Percentiles rank a stretch among this genome's conserved stretches.
Conservation (phyloP, 92 coral and sea anemone species). For the Phymanthus crucifer region DNA sequence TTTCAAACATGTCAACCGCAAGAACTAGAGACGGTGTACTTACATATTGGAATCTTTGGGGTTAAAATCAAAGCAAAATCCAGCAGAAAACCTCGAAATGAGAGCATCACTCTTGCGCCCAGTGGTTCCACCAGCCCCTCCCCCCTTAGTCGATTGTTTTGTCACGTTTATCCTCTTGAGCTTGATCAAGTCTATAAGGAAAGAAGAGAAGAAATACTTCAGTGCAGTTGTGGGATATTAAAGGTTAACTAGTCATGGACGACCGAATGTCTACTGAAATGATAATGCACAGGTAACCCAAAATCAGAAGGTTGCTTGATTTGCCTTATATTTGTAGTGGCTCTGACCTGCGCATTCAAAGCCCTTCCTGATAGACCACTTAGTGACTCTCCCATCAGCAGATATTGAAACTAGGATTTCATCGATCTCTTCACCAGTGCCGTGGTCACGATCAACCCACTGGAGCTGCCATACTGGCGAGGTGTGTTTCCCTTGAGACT, state of each 20-base stretch:
- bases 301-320: not conserved
- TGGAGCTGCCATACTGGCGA: slow-evolving; percentile 99
- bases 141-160: slow-evolving; percentile 63
- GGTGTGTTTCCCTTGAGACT: slow-evolving; percentile 92
- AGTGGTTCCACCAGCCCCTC: slow-evolving; percentile 43
- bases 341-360: slow-evolving; percentile 93
- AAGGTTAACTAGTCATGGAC: not conserved
- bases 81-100: slow-evolving; percentile 95
- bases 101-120: slow-evolving; percentile 86
- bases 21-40: not conserved
- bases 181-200: slow-evolving; percentile 80
- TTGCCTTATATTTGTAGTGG: not conserved
- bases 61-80: slow-evolving; percentile 95
- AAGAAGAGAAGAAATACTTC: not conserved
- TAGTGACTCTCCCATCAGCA: slow-evolving; percentile 99
- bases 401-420: slow-evolving; percentile 96
- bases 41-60: slow-evolving; percentile 73
- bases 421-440: slow-evolving; percentile 86
- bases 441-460: slow-evolving; percentile 96
- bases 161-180: slow-evolving; percentile 84
- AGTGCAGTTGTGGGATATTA: not conserved
- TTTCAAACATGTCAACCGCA: not conserved
- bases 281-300: not conserved
- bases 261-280: not conserved
- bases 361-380: slow-evolving; percentile 97